Evolutionary conservation across 2,888 invertebrate species (phyloP).

Genomic region (Xestia rhomboidea): DNA sequence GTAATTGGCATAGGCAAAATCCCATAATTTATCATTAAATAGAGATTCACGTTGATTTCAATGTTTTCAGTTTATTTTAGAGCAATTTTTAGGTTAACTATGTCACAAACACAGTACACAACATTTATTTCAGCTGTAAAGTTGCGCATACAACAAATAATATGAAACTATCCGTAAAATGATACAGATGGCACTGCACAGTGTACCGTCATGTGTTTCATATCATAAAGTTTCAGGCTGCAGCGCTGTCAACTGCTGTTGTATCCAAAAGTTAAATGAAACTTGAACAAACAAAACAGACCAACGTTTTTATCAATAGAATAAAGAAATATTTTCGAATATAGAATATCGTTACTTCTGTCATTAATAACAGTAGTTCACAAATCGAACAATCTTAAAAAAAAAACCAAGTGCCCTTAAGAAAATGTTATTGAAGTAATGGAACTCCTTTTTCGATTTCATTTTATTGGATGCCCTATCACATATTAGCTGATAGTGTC

Average conservation of each 20-base stretch:
- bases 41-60: neutral
- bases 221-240: constrained; percentile 67
- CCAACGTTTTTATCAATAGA: neutral
- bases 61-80: neutral
- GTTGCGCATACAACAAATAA: constrained; percentile 57
- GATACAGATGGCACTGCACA: constrained; percentile 62
- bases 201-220: constrained; percentile 69
- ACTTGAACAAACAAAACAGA: neutral
- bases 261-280: constrained; percentile 37
- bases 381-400: neutral
- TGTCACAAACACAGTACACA: constrained; percentile 28
- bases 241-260: constrained; percentile 56
- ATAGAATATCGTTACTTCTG: neutral
- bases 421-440: constrained; percentile 52
- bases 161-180: constrained; percentile 69
- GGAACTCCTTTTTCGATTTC: constrained; percentile 77
- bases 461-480: constrained; percentile 76
- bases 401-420: constrained; percentile 1
- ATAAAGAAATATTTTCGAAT: constrained; percentile 12
- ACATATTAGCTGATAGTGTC: constrained; percentile 74
- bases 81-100: constrained; percentile 7
- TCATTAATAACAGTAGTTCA: neutral
- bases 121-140: constrained; percentile 46
- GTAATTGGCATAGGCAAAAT: neutral
- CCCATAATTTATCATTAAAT: neutral